A percentile compares a stretch with the other conserved stretches of the same genome.
Conservation (phyloP, 2,113 vertebrate genomes). For the Choloepus hoffmanni region DNA sequence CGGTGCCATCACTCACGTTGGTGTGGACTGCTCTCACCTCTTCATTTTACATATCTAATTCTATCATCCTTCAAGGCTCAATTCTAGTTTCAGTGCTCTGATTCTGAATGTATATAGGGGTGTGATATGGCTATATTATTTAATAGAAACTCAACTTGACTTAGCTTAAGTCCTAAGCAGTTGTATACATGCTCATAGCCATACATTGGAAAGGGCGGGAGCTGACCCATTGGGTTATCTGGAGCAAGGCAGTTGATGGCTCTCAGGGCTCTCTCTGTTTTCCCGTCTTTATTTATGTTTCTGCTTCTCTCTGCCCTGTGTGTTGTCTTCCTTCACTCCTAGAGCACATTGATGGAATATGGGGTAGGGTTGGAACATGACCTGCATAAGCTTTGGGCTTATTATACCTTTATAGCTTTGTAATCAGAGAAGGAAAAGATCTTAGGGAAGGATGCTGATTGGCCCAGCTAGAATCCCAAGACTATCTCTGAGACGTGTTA, state of each 20-base stretch:
- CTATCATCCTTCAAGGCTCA: background rate
- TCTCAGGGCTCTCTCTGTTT: background rate
- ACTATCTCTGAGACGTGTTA: background rate
- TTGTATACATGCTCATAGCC: background rate
- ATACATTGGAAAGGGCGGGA: background rate
- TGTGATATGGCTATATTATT: background rate
- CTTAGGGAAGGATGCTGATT: background rate
- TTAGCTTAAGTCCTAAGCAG: background rate
- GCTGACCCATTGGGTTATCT: background rate
- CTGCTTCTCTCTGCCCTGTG: background rate
- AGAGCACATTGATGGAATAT: background rate
- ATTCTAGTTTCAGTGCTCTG: conserved; percentile 10
- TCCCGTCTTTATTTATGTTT: background rate
- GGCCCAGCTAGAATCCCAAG: background rate
- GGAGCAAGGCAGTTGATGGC: background rate
- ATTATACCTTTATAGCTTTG: background rate
- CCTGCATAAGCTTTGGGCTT: background rate
- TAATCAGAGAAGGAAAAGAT: background rate
- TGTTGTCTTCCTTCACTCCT: background rate
- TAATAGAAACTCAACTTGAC: background rate
- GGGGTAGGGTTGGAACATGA: background rate
- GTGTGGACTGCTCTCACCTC: background rate
- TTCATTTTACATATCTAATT: background rate
- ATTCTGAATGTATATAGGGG: background rate
- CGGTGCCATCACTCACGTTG: background rate